Base-by-base conservation (phyloP, 2,888 invertebrate genomes). In the Epinotia demarniana region DNA sequence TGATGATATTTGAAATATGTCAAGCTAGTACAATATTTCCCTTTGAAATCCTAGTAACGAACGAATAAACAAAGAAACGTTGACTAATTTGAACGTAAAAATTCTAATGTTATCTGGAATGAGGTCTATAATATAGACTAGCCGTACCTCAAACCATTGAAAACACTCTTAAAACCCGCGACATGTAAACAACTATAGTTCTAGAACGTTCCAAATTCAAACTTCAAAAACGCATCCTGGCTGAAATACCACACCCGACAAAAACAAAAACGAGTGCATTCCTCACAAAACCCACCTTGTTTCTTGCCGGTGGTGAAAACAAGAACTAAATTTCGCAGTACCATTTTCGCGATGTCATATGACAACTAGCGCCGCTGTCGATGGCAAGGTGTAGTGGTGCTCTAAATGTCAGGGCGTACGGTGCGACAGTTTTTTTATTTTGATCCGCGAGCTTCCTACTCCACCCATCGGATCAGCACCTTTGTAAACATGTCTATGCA, bases 401-500 rank as follows among this genome's bases (percentile, higher is more conserved):
- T 78, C 81, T 86, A 87, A 90, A 89, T 89, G 86, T 84, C 89
- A 87, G 58, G 69, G 70, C 72, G 78, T 78, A 71, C 72, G 77
- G 78, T 81, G 83, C 77, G 82, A 85, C 81, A 83, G 79, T 85
- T 84, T 87, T 87, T 84, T 77, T 72, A 75, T 76, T 77, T 77
- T 74, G 69, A 68, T 68, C 64, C 63, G 46, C 77, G 79, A 68
- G 83, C 86, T 92, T 92, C 92, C 92, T 90, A 87, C 87, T 92
- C 86, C 89, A 83, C 89, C 89, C 85, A 82, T 77, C 79, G 75
- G 79, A 88, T 89, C 82, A 77, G 78, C 79, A 67, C 77, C 68
- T 77, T 79, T 79, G 79, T 78, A 79, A 77, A 78, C 79, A 78
- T 82, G 72, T 68, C 77, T 71, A 60, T 73, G 77, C 73, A 73